phyloP scores from a whole-genome alignment of 2,113 vertebrate genomes.

The Tichodroma muraria region DNA sequence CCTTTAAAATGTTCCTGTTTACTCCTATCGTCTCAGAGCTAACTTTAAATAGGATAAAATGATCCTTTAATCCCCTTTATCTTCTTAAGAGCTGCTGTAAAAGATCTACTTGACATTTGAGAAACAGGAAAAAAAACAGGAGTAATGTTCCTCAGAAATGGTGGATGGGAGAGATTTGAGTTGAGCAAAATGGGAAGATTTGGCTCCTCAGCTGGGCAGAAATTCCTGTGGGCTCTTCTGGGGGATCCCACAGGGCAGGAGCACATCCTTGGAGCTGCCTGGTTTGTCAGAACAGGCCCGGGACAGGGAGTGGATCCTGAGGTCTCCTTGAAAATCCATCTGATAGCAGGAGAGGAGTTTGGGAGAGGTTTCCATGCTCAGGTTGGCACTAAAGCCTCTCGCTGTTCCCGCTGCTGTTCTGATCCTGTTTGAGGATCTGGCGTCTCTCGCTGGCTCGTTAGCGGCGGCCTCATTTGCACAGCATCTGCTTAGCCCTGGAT shows the following conservation, averaged over 20 bases:
- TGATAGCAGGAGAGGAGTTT: not conserved
- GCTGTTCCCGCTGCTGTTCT: not conserved
- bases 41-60: conserved; percentile 59
- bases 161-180: not conserved
- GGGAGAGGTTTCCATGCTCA: not conserved
- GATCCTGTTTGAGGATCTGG: not conserved
- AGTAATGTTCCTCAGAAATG: not conserved
- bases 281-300: not conserved
- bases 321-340: not conserved
- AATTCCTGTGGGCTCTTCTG: not conserved
- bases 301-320: not conserved
- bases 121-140: not conserved
- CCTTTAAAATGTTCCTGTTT: conserved; percentile 53
- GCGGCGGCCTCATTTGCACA: not conserved
- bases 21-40: conserved; percentile 22
- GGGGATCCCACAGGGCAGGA: not conserved
- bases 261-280: not conserved
- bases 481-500: conserved; percentile 41
- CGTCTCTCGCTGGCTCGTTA: not conserved
- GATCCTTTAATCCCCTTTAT: conserved; percentile 59
- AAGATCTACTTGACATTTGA: conserved; percentile 69
- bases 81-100: conserved; percentile 63
- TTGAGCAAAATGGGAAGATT: not conserved
- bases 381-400: not conserved
- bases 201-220: not conserved